phyloP scores from a whole-genome alignment of 2,113 vertebrate species.

The Emberiza fucata region DNA sequence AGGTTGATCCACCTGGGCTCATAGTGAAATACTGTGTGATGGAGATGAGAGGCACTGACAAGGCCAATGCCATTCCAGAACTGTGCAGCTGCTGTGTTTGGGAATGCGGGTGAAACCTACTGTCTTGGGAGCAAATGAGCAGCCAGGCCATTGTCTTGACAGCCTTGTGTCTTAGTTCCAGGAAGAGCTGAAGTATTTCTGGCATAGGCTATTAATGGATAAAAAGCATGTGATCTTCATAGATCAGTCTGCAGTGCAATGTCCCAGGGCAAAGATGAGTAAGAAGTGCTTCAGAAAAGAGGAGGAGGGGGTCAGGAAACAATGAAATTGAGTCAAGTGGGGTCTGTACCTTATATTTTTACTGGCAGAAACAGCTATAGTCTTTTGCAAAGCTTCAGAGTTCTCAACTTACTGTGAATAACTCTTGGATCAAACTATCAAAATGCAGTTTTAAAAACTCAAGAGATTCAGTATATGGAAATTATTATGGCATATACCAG shows the following conservation, averaged over 20 bases:
- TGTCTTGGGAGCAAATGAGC: background rate
- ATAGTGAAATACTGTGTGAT: background rate
- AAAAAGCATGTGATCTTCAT: constrained; percentile 41
- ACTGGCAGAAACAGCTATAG: constrained; percentile 11
- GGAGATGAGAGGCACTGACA: background rate
- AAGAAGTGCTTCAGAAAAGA: background rate
- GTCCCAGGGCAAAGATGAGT: constrained; percentile 24
- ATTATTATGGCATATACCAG: background rate
- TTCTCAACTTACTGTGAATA: constrained; percentile 18
- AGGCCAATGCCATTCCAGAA: background rate
- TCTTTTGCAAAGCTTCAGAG: background rate
- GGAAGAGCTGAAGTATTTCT: constrained; percentile 29
- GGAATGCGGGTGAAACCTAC: background rate
- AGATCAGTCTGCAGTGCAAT: background rate
- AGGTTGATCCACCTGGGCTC: background rate
- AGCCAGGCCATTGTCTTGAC: background rate
- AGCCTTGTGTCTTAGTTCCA: background rate
- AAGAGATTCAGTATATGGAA: constrained; percentile 2
- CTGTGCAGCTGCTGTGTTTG: background rate
- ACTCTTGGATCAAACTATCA: constrained; percentile 13
- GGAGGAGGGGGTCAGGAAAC: fast-evolving
- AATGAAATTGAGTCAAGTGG: background rate
- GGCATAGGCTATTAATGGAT: constrained; percentile 32
- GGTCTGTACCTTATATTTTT: constrained; percentile 29
- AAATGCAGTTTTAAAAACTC: constrained; percentile 5